Evolutionary conservation across 2,888 invertebrate genomes (phyloP), one percentile per base, ranked within the genome.

Genomic region (Isotomurus palustris): DNA sequence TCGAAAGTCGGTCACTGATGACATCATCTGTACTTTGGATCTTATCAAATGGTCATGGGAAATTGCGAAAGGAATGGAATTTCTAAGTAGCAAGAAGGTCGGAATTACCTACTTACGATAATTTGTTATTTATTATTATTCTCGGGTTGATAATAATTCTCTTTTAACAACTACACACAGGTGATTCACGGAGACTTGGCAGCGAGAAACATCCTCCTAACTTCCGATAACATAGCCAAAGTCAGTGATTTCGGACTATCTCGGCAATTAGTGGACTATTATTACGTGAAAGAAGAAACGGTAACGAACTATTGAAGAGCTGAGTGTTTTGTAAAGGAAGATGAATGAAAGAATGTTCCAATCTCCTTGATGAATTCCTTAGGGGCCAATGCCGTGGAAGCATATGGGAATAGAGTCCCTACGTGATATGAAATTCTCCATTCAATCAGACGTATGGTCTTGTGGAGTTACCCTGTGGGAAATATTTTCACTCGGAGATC

Each of bases 351-450:
- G n/a, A n/a, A n/a, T n/a, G n/a, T n/a, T n/a, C n/a, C n/a, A n/a
- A n/a, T 10, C 14, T 5, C 19, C 25, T 43, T 40, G 14, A 6
- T 8, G 6, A 17, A 12, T 8, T 17, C 6, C 22, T 27, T 47
- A 56, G 60, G 56, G 56, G 21, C 62, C 62, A 21, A 62, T 62
- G 62, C 62, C 62, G 1, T 62, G 62, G 62, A 62, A 62, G 28
- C 60, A 60, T 60, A 60, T 63, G 60, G 35, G 49, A 5, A 50
- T 63, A 21, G 63, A 63, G 28, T 58, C 60, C n/a, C 32, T 63
- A 2, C 24, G 55, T 6, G 63, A 63, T 8, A 51, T 57, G 55
- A 63, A 63, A 40, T 63, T 63, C 35, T 60, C 60, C 1, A 48
- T 60, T 12, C 56, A 63, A 27, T 54, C 54, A 21, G 63, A 62